A percentile compares a stretch with the other conserved stretches of the same genome.
phyloP scores from a whole-genome alignment of 2,888 invertebrate genomes.

The Heliconius erato region DNA sequence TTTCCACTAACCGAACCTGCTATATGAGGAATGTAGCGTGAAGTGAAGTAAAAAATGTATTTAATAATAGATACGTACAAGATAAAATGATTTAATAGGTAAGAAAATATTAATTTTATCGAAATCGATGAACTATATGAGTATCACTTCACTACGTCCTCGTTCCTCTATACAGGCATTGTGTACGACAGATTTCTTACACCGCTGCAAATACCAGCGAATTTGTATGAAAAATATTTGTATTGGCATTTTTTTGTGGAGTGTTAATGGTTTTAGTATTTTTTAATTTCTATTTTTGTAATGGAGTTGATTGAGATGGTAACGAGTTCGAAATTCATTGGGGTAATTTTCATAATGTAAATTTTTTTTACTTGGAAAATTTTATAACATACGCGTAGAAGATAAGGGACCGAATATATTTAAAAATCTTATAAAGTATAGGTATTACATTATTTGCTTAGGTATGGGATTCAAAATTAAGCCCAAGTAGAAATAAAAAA shows the following conservation, averaged over 20 bases:
- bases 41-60: neutral
- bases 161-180: constrained; percentile 17
- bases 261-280: constrained; percentile 12
- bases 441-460: no score
- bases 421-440: no score
- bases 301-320: neutral
- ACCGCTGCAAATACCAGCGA: constrained; percentile 31
- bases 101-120: neutral
- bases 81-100: neutral
- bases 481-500: no score
- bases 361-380: no score
- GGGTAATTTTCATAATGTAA: no score
- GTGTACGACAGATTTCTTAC: constrained; percentile 37
- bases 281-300: neutral
- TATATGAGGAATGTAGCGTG: neutral
- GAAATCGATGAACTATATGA: neutral
- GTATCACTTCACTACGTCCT: constrained; percentile 17
- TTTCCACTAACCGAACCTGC: neutral
- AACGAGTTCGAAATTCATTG: neutral
- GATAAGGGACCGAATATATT: no score
- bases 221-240: constrained; percentile 32
- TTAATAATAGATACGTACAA: neutral
- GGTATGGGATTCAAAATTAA: no score
- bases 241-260: neutral
- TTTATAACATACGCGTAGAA: no score